phyloP scores from a whole-genome alignment of 2,797 vertebrate species.

The Emys orbicularis region DNA sequence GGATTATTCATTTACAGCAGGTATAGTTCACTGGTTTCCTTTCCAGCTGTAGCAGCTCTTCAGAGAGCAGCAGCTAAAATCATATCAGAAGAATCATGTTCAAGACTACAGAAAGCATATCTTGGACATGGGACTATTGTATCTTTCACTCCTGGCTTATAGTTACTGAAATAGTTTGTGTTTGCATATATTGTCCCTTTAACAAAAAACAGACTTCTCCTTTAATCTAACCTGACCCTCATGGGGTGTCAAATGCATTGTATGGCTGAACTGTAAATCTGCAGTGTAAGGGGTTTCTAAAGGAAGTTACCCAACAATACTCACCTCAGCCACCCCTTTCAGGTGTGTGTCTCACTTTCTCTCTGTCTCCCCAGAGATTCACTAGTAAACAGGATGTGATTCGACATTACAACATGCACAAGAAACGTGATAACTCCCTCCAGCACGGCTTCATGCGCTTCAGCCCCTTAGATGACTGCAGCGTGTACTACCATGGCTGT shows the following conservation, averaged over 20 bases:
- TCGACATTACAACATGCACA: slow-evolving; percentile 99
- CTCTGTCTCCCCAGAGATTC: slow-evolving; percentile 91
- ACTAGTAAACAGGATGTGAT: slow-evolving; percentile 99
- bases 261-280: neutral
- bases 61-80: slow-evolving; percentile 71
- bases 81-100: slow-evolving; percentile 46
- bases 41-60: slow-evolving; percentile 70
- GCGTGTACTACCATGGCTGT: slow-evolving; percentile 98
- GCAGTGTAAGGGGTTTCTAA: neutral
- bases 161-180: neutral
- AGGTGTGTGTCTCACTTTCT: slow-evolving; percentile 11
- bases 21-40: slow-evolving; percentile 60
- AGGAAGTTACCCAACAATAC: neutral
- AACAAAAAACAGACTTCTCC: slow-evolving; percentile 8
- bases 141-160: neutral
- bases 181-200: neutral
- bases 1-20: slow-evolving; percentile 33
- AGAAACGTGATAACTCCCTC: slow-evolving; percentile 98
- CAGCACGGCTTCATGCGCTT: slow-evolving; percentile 99
- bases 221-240: neutral
- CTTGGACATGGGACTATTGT: slow-evolving; percentile 33
- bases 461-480: slow-evolving; percentile 99
- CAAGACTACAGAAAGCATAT: slow-evolving; percentile 53
- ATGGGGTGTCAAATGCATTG: neutral
- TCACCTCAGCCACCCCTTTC: neutral